These are phyloP conservation scores for Ophion costatus DNA, from an alignment of 2,888 invertebrate genomes.

Conservation along the genomic window DNA sequence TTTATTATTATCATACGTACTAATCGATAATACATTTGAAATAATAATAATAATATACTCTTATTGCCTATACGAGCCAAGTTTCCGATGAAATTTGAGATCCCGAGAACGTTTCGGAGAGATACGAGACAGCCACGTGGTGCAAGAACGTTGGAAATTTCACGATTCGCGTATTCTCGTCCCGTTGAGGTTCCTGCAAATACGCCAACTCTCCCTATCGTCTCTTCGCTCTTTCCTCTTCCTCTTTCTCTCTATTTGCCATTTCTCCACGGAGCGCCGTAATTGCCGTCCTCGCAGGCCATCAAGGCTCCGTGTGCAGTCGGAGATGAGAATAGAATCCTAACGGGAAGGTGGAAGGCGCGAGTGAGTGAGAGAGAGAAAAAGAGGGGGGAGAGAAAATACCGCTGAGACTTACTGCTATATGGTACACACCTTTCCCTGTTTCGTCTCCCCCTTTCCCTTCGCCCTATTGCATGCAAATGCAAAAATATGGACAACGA, in stretches of 20 bases:
- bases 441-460: background rate
- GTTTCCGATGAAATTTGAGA: too few species aligned
- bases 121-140: background rate
- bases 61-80: too few species aligned
- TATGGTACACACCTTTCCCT: slow-evolving; percentile 10
- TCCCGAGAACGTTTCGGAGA: slow-evolving; percentile 27
- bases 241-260: too few species aligned
- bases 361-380: slow-evolving; percentile 19
- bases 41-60: too few species aligned
- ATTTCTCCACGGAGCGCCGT: background rate
- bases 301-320: slow-evolving; percentile 19
- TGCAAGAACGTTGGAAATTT: slow-evolving; percentile 11
- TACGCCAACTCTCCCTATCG: slow-evolving; percentile 40
- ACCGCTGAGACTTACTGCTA: background rate
- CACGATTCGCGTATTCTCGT: slow-evolving; percentile 48
- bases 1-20: too few species aligned
- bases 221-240: background rate
- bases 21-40: too few species aligned
- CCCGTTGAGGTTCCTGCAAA: slow-evolving; percentile 57
- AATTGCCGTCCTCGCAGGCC: slow-evolving; percentile 22
- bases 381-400: slow-evolving; percentile 24
- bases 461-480: slow-evolving; percentile 51
- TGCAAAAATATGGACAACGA: slow-evolving; percentile 3
- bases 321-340: slow-evolving; percentile 43
- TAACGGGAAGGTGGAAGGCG: slow-evolving; percentile 2